Base-by-base conservation (phyloP, 2,888 invertebrate genomes). In the Oxyscelio sp. region DNA sequence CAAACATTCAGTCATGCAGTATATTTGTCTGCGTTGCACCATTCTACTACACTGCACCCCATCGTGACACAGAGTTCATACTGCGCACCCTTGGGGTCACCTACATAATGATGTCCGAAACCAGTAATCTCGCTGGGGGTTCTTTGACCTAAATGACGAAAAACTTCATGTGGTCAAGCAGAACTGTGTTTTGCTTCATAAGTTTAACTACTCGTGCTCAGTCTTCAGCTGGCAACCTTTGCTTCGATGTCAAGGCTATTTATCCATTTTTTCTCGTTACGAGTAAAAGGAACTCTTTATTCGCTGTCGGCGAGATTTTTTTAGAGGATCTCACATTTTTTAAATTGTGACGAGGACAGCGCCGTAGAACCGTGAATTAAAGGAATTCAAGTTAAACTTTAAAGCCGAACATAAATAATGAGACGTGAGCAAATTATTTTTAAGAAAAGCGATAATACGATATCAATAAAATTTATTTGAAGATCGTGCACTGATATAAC, bases 31-130 rank as follows among this genome's bases (percentile, higher is more conserved):
- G 15, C 66, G 61, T 63, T 21, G 21, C 54, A 40, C 58, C 43
- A 27, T 50, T 52, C 13, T 27, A 6, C 27, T 27, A 27, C 11
- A 24, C 50, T 58, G 70, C 59, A 65, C 61, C 63, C 85, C 59
- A 81, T 77, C 70, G 80, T 58, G 74, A 38, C 61, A 34, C 40
- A 24, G 34, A 78, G 63, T 85, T 82, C 88, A 88, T 87, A 87
- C 87, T 78, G 83, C 87, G 86, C 87, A 86, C 88, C 82, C 87
- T 85, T 86, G 83, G 84, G 82, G 85, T 89, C 86, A 83, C 87
- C 90, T 84, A 87, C 90, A 90, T 90, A 91, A 92, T 90, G 85
- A 88, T 85, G 89, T 85, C 87, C 78, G 80, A 75, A 65, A 74
- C 70, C 68, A 70, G 78, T 68, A 65, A 86, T 75, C 91, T 89